Evolutionary conservation across 2,797 vertebrate genomes (phyloP).

Genomic region (Pyrrhura leucotis): DNA sequence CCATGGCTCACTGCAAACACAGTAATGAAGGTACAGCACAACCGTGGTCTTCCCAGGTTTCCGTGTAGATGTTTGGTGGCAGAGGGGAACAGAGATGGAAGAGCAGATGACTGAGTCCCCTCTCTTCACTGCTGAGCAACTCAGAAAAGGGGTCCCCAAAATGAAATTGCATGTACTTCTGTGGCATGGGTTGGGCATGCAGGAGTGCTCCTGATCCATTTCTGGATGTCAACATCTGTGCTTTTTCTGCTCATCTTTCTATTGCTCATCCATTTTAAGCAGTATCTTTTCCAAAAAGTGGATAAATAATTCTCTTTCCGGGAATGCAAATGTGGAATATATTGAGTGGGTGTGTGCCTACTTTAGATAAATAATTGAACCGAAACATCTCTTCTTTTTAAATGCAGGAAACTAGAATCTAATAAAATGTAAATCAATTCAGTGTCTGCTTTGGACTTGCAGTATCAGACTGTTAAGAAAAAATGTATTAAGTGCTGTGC

Average conservation of each 20-base stretch:
- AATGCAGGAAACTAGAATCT: conserved; percentile 56
- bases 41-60: background rate
- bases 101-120: background rate
- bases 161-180: background rate
- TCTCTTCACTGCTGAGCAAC: background rate
- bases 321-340: conserved; percentile 32
- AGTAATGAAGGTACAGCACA: background rate
- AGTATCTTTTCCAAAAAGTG: background rate
- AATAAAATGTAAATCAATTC: conserved; percentile 67
- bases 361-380: conserved; percentile 53
- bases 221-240: background rate
- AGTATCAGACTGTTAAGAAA: conserved; percentile 31
- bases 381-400: conserved; percentile 46
- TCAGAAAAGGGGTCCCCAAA: background rate
- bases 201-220: background rate
- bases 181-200: background rate
- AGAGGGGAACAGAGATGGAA: background rate
- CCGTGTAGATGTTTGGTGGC: fast-evolving
- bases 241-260: background rate
- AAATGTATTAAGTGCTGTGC: conserved; percentile 4
- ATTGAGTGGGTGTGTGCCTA: conserved; percentile 10
- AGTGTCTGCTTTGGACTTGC: conserved; percentile 45
- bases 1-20: background rate
- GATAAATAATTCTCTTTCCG: background rate
- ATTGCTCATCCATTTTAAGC: background rate